Base-by-base conservation (phyloP, 2,113 vertebrate genomes). In the Gymnobelideus leadbeateri region DNA sequence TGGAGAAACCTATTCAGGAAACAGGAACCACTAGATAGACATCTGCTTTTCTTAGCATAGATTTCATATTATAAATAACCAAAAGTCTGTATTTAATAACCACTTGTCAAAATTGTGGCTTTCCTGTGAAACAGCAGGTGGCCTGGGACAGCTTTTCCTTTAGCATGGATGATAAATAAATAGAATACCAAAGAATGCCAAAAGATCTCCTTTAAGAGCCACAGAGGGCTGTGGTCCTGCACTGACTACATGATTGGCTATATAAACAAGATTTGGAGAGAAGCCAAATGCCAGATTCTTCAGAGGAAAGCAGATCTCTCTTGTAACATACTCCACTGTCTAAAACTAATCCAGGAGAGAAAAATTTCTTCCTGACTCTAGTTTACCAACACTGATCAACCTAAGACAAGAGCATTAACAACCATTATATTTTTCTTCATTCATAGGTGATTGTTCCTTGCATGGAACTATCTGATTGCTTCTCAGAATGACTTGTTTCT, bases 401-500 rank as follows among this genome's bases (percentile, higher is more conserved):
- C 55, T 43, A 51, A 51, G 24, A 26, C 28, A 94, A 84, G 91
- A 91, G 43, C 51, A 91, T 23, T 90, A 54, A 91, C 0, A 25
- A 1, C 21, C 3, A 28, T 49, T 16, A 52, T 16, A 31, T 90
- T 89, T 91, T 92, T 57, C 68, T 94, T 90, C 89, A 68, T 49
- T 92, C 10, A 93, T 49, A 52, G 25, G 91, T 94, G 89, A 91
- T 43, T 92, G 3, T 51, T 91, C 92, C 77, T 57, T 57, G 77
- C 51, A 93, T 90, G 6, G 91, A 97, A 95, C 93, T 95, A 90
- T 96, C 93, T 96, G 46, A 84, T 11, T 92, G 94, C 31, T 94
- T 96, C 95, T 91, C 26, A 46, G 90, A 97, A 93, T 52, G 89
- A 31, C 3, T 1, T 16, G 84, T 93, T 92, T 46, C 84, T 37